A percentile compares a stretch with the other conserved stretches of the same genome.
Conservation (phyloP, 2,888 invertebrate species). For the Cheilosia scutellata region DNA sequence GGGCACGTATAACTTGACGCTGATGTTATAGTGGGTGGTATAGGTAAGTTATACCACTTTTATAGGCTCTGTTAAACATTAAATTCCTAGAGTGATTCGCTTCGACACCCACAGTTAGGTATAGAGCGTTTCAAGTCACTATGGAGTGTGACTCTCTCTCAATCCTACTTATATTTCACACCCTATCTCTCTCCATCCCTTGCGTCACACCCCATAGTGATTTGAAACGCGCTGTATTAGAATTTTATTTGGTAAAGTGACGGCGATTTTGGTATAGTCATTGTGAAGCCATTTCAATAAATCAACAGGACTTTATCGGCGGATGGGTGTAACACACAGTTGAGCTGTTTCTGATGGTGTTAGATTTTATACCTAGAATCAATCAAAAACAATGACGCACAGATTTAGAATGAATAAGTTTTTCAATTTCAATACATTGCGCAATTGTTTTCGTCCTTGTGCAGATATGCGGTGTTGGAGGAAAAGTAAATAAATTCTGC, state of each 20-base stretch:
- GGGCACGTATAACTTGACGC: conserved; percentile 36
- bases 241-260: conserved; percentile 6
- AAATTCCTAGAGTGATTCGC: conserved; percentile 27
- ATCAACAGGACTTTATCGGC: conserved; percentile 2
- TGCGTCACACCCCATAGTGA: background rate
- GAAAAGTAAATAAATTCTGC: background rate
- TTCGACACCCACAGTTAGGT: background rate
- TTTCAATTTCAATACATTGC: conserved; percentile 25
- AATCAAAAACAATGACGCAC: conserved; percentile 21
- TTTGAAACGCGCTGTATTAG: background rate
- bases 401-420: background rate
- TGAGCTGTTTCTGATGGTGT: background rate
- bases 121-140: too few relatives aligned
- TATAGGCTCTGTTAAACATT: conserved; percentile 42
- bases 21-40: background rate
- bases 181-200: too few relatives aligned
- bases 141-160: too few relatives aligned
- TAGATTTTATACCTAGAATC: conserved; percentile 8
- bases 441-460: conserved; percentile 4
- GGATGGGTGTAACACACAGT: background rate
- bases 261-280: conserved; percentile 7
- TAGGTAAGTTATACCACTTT: conserved; percentile 34
- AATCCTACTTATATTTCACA: too few relatives aligned
- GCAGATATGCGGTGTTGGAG: background rate
- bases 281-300: conserved; percentile 38